A percentile compares a stretch with the other conserved stretches of the same genome.
Evolutionary conservation across 2,888 invertebrate genomes (phyloP).

Genomic region (Nudaria mundana): DNA sequence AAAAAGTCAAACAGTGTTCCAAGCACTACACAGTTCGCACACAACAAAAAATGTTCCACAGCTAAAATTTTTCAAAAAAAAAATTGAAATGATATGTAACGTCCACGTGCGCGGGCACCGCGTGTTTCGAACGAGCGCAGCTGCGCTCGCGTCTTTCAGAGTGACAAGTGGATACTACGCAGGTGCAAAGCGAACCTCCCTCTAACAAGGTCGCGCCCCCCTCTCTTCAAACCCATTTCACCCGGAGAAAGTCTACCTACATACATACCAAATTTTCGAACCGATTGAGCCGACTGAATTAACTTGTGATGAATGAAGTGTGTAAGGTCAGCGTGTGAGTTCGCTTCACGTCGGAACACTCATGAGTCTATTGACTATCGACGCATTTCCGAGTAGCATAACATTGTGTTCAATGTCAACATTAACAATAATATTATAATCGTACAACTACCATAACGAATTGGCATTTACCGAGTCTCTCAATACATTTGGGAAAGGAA

Average conservation of each 20-base stretch:
- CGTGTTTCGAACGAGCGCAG: slow-evolving; percentile 52
- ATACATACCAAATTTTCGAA: slow-evolving; percentile 80
- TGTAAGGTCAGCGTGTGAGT: slow-evolving; percentile 41
- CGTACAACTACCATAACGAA: too few species aligned
- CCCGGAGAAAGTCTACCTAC: slow-evolving; percentile 80
- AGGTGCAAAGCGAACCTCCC: slow-evolving; percentile 73
- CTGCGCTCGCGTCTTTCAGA: slow-evolving; percentile 69
- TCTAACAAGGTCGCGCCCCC: slow-evolving; percentile 78
- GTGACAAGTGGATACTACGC: slow-evolving; percentile 73
- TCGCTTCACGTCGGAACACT: slow-evolving; percentile 25
- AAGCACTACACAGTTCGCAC: slow-evolving; percentile 24
- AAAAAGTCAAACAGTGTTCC: slow-evolving; percentile 41
- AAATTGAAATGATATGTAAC: slow-evolving; percentile 18
- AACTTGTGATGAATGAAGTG: slow-evolving; percentile 48
- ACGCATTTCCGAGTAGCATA: slow-evolving; percentile 8
- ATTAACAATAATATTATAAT: background rate
- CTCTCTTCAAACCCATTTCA: slow-evolving; percentile 68
- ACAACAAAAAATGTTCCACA: slow-evolving; percentile 44
- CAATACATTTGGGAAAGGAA: background rate
- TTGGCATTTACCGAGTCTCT: background rate
- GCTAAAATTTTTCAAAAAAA: slow-evolving; percentile 28
- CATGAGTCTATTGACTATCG: slow-evolving; percentile 17
- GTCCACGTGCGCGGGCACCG: slow-evolving; percentile 57
- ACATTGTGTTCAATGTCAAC: slow-evolving; percentile 2
- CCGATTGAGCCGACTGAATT: slow-evolving; percentile 66